Evolutionary conservation across 1,140 invertebrate genomes (phyloP).

Genomic region (Scaptomyza hsui): DNA sequence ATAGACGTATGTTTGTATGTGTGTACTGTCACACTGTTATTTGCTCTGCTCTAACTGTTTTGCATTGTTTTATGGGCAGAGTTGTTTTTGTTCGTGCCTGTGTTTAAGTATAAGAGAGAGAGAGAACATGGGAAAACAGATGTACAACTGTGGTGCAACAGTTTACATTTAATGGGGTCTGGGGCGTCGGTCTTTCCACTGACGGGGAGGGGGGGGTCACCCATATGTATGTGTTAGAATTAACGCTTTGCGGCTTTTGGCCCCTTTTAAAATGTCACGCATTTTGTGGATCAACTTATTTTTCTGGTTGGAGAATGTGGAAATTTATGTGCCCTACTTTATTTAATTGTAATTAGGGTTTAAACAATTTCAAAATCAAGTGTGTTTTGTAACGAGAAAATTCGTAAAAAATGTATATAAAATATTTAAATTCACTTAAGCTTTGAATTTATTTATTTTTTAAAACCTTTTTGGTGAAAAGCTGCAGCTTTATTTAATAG

Average conservation of each 20-base stretch:
- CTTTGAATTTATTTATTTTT: conserved; percentile 33
- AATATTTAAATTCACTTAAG: too few relatives aligned
- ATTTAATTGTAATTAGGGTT: conserved; percentile 59
- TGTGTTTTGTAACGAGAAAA: too few relatives aligned
- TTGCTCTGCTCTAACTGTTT: conserved; percentile 73
- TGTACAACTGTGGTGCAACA: conserved; percentile 67
- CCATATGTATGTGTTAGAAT: conserved; percentile 42
- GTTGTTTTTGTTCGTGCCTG: conserved; percentile 52
- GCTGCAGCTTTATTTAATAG: background rate
- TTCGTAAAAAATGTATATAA: too few relatives aligned
- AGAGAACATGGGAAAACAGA: conserved; percentile 67
- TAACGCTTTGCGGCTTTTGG: conserved; percentile 55
- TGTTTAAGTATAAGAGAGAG: too few relatives aligned
- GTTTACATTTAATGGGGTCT: conserved; percentile 73
- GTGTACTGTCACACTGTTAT: conserved; percentile 30
- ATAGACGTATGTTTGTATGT: background rate
- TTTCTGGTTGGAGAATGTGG: conserved; percentile 8
- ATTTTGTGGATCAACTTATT: conserved; percentile 37
- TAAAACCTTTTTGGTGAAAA: background rate
- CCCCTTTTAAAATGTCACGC: conserved; percentile 48
- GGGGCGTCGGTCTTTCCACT: conserved; percentile 23
- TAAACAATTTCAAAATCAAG: too few relatives aligned
- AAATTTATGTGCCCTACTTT: conserved; percentile 69
- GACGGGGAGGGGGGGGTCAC: conserved; percentile 33
- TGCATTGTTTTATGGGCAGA: conserved; percentile 78